Conservation (phyloP, 2,113 vertebrate species). For the Macquaria ambigua region DNA sequence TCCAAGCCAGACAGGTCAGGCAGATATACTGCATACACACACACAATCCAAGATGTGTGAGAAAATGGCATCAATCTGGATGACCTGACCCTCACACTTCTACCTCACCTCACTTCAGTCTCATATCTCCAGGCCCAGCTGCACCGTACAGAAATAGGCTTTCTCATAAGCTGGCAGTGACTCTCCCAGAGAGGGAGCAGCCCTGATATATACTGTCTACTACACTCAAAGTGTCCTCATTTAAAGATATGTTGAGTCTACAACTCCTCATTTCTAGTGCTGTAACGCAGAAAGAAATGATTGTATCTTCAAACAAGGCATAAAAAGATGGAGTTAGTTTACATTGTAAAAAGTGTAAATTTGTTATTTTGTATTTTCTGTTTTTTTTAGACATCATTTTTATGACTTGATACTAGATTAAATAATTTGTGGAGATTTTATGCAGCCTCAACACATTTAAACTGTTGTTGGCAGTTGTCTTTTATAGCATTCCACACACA, state of each 20-base stretch:
- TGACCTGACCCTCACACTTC: conserved; percentile 61
- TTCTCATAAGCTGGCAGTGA: conserved; percentile 58
- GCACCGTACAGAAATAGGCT: conserved; percentile 83
- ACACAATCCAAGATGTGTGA: conserved; percentile 65
- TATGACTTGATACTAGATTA: neutral
- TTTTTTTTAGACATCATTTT: neutral
- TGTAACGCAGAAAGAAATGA: neutral
- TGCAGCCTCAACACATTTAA: neutral
- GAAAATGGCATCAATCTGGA: conserved; percentile 60
- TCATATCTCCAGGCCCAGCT: conserved; percentile 75
- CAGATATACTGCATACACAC: conserved; percentile 55
- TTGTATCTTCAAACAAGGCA: neutral
- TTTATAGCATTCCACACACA: neutral
- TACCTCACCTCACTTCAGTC: conserved; percentile 66
- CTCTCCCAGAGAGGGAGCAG: conserved; percentile 17
- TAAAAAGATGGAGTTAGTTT: neutral
- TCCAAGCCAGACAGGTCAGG: conserved; percentile 82
- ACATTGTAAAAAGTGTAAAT: neutral
- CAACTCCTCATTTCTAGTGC: neutral
- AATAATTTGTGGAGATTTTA: neutral
- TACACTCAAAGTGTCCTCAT: conserved; percentile 2
- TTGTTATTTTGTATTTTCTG: neutral
- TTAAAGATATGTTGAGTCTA: conserved; percentile 55
- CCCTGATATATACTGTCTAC: conserved; percentile 46
- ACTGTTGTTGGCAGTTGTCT: neutral